Percentiles rank a stretch among this genome's conserved stretches.
Evolutionary conservation across 2,888 invertebrate genomes (phyloP).

Genomic region (Oligia strigilis): DNA sequence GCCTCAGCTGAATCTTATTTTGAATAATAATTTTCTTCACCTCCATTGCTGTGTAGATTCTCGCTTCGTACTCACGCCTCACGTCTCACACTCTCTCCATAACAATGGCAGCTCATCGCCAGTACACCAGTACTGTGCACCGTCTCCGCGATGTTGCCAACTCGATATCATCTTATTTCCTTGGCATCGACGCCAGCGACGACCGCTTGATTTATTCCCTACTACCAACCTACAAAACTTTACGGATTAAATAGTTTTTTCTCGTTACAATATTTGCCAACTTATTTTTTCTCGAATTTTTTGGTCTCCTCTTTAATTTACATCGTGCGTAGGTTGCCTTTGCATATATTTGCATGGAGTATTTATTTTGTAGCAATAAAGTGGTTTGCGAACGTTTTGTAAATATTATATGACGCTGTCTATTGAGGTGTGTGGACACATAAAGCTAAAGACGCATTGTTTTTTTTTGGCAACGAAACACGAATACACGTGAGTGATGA

Average conservation of each 20-base stretch:
- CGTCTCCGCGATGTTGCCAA: constrained; percentile 83
- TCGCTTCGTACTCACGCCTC: constrained; percentile 49
- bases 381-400: constrained; percentile 55
- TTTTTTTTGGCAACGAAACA: constrained; percentile 36
- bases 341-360: constrained; percentile 57
- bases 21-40: constrained; percentile 28
- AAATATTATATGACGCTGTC: constrained; percentile 55
- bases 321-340: constrained; percentile 65
- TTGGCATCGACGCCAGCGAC: constrained; percentile 88
- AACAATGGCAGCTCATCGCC: constrained; percentile 65
- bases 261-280: constrained; percentile 77
- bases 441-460: constrained; percentile 41
- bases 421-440: constrained; percentile 35
- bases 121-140: constrained; percentile 60
- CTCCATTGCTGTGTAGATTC: constrained; percentile 28
- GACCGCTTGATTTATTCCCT: constrained; percentile 84
- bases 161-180: constrained; percentile 89
- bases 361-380: constrained; percentile 60
- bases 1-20: neutral
- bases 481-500: constrained; percentile 13
- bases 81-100: constrained; percentile 63
- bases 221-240: constrained; percentile 89
- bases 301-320: constrained; percentile 70
- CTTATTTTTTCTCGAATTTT: constrained; percentile 66
- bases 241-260: constrained; percentile 88